Conservation (phyloP, 2,797 vertebrate genomes). For the Falco columbarius region DNA sequence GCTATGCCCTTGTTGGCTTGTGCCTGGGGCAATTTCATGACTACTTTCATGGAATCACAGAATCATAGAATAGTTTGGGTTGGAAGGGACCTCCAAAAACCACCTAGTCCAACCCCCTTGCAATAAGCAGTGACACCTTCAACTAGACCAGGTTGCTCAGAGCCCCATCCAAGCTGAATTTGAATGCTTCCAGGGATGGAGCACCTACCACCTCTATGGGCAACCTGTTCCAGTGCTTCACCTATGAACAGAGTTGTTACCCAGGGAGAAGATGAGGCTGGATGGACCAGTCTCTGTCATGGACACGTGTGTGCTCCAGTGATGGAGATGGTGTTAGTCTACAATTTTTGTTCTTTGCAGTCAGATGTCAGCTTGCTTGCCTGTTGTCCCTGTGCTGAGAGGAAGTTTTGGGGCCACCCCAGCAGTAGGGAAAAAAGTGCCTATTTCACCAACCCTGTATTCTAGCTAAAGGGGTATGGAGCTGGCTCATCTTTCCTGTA, state of each 20-base stretch:
- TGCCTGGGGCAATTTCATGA: neutral
- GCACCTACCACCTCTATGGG: neutral
- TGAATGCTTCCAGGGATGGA: neutral
- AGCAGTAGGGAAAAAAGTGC: neutral
- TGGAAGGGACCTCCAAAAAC: neutral
- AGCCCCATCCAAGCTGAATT: too few relatives aligned
- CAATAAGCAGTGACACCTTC: neutral
- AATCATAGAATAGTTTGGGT: neutral
- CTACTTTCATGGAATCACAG: neutral
- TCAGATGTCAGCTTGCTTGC: neutral
- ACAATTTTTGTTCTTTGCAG: neutral
- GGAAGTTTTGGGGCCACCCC: neutral
- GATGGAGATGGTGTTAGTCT: neutral
- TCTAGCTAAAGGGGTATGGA: neutral
- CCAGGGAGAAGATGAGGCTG: neutral
- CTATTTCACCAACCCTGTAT: fast-evolving
- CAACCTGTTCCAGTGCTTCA: too few relatives aligned
- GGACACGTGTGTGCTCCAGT: neutral
- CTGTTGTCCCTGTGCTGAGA: neutral
- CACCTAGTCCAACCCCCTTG: neutral
- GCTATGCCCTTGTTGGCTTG: neutral
- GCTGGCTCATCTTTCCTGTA: neutral
- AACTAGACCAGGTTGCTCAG: neutral
- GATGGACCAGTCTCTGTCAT: neutral
- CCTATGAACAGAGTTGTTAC: neutral